phyloP scores from a whole-genome alignment of 2,113 vertebrate species.

The Neodontobutis hainanensis region DNA sequence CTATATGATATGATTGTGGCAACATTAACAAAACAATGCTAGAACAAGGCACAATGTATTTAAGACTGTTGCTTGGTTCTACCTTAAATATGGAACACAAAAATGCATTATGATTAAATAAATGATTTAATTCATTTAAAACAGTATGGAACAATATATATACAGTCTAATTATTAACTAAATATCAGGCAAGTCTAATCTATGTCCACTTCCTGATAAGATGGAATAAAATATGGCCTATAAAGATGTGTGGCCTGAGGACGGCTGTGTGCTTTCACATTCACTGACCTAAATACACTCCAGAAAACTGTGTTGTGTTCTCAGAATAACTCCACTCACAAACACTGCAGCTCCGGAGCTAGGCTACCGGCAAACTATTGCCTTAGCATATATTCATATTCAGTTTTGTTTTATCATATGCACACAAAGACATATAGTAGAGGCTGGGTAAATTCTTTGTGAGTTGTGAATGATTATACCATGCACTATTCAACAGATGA shows the following conservation, averaged over 20 bases:
- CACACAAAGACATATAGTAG: conserved; percentile 3
- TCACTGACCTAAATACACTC: conserved; percentile 41
- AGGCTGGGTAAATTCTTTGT: conserved; percentile 47
- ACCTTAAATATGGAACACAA: too few species aligned
- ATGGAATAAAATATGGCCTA: too few species aligned
- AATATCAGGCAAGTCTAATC: too few species aligned
- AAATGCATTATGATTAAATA: too few species aligned
- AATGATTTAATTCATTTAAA: too few species aligned
- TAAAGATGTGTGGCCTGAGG: conserved; percentile 10
- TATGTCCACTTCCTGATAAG: too few species aligned
- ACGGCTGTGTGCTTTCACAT: conserved; percentile 26
- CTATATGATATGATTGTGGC: too few species aligned
- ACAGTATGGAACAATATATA: too few species aligned
- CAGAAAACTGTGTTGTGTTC: conserved; percentile 20
- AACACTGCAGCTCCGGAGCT: conserved; percentile 30
- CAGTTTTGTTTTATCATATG: conserved; percentile 26
- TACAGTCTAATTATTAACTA: too few species aligned
- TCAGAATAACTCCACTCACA: conserved; percentile 48
- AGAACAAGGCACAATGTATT: too few species aligned
- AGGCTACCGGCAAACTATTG: conserved; percentile 30
- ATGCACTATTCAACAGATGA: conserved; percentile 49
- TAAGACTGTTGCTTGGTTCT: too few species aligned
- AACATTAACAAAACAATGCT: too few species aligned
- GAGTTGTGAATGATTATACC: conserved; percentile 30
- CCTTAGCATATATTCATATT: conserved; percentile 27